Evolutionary conservation across 2,113 vertebrate species (phyloP).

Genomic region (Pelvicachromis taeniatus): DNA sequence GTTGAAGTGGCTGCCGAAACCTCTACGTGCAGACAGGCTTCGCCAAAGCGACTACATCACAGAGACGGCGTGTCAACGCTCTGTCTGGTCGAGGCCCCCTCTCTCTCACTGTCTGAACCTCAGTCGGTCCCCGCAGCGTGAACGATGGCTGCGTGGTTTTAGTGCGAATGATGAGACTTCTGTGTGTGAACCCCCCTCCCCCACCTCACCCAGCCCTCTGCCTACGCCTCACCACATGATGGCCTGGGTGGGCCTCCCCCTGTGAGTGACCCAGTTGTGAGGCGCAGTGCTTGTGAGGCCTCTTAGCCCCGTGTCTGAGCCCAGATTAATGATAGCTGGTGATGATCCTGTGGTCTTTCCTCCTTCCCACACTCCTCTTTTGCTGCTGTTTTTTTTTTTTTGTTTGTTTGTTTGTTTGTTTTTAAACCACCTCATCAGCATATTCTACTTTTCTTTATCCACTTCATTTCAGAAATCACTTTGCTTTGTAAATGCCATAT

Average conservation of each 20-base stretch:
- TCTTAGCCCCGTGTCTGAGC: conserved; percentile 75
- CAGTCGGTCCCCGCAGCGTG: conserved; percentile 38
- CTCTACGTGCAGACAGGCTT: not conserved
- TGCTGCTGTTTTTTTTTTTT: not conserved
- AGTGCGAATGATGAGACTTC: conserved; percentile 45
- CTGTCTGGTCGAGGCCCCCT: not conserved
- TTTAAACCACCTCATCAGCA: not conserved
- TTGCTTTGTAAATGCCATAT: not conserved
- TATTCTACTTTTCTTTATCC: not conserved
- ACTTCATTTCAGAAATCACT: not conserved
- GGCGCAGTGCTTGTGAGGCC: conserved; percentile 61
- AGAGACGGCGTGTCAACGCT: not conserved
- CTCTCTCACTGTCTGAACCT: conserved; percentile 44
- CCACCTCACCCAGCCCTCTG: conserved; percentile 28
- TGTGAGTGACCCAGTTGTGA: conserved; percentile 75
- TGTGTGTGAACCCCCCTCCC: conserved; percentile 49
- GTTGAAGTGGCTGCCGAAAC: conserved; percentile 31
- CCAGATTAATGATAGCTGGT: conserved; percentile 77
- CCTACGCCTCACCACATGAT: conserved; percentile 67
- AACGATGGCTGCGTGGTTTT: conserved; percentile 48
- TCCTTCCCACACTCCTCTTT: conserved; percentile 23
- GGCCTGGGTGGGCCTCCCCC: conserved; percentile 63
- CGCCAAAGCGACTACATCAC: not conserved
- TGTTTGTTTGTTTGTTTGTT: not conserved
- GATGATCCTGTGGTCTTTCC: conserved; percentile 65